These are phyloP conservation scores for Coelopa frigida DNA, from an alignment of 1,140 invertebrate species.

Conservation along the genomic window DNA sequence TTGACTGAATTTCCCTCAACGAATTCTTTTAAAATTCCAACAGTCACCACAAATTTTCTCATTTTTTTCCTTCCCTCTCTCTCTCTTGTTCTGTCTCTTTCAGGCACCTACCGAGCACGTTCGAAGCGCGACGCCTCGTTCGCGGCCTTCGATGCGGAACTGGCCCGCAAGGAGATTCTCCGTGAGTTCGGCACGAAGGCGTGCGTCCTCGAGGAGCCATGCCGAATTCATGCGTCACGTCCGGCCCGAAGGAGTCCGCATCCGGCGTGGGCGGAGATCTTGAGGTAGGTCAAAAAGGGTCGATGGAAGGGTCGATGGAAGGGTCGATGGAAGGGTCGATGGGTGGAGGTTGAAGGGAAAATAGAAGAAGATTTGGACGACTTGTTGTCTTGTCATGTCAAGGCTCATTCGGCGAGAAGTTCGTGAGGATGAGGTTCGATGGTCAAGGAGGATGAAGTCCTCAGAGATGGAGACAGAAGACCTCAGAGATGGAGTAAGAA, in stretches of 20 bases:
- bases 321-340: neutral
- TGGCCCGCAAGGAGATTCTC: conserved; percentile 58
- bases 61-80: no score
- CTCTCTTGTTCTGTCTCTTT: conserved; percentile 21
- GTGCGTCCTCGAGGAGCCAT: conserved; percentile 61
- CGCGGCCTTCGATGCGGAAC: conserved; percentile 49
- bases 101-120: conserved; percentile 57
- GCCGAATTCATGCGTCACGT: conserved; percentile 53
- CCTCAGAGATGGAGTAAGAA: no score
- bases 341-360: no score
- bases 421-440: no score
- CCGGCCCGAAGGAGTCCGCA: conserved; percentile 26
- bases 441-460: no score
- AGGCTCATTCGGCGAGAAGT: no score
- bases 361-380: no score
- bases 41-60: neutral
- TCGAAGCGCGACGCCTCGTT: conserved; percentile 43
- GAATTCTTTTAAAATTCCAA: no score
- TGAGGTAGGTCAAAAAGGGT: conserved; percentile 56
- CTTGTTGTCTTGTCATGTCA: no score
- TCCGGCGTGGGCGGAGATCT: conserved; percentile 54
- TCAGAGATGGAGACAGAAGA: no score
- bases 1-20: no score
- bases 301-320: no score
- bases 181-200: conserved; percentile 57